Percentiles rank a stretch among this genome's conserved stretches.
Conservation (phyloP, 2,797 vertebrate species). For the Cuculus canorus region DNA sequence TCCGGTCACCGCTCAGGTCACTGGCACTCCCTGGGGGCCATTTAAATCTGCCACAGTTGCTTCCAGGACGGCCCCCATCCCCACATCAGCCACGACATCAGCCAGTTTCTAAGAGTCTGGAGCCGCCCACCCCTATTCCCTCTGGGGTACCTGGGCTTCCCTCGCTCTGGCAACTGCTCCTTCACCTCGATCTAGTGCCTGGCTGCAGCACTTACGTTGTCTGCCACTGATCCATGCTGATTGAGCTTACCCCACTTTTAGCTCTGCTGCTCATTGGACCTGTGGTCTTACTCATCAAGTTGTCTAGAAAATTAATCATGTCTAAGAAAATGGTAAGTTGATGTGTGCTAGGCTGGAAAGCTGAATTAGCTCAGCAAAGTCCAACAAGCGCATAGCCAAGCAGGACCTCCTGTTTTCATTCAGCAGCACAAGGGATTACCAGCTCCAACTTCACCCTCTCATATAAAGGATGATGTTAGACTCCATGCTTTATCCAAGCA, state of each 20-base stretch:
- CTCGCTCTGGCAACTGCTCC: no score
- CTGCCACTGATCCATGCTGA: no score
- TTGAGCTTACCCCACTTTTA: background rate
- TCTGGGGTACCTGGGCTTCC: no score
- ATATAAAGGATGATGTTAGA: background rate
- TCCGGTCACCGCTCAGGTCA: no score
- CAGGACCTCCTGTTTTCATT: background rate
- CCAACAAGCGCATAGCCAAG: background rate
- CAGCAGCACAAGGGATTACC: background rate
- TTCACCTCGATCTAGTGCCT: no score
- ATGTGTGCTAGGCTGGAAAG: background rate
- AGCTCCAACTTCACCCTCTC: background rate
- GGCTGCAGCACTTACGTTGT: no score
- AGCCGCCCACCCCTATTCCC: no score
- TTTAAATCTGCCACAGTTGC: no score
- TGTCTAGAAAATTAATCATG: background rate
- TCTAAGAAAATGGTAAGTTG: background rate
- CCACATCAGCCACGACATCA: no score
- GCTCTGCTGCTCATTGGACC: background rate
- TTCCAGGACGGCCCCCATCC: no score
- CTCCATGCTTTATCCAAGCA: background rate
- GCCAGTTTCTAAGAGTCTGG: no score
- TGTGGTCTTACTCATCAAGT: background rate
- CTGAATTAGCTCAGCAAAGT: background rate
- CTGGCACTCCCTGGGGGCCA: no score